phyloP scores from a whole-genome alignment of 2,797 vertebrate genomes.

The Gambelia wislizenii region DNA sequence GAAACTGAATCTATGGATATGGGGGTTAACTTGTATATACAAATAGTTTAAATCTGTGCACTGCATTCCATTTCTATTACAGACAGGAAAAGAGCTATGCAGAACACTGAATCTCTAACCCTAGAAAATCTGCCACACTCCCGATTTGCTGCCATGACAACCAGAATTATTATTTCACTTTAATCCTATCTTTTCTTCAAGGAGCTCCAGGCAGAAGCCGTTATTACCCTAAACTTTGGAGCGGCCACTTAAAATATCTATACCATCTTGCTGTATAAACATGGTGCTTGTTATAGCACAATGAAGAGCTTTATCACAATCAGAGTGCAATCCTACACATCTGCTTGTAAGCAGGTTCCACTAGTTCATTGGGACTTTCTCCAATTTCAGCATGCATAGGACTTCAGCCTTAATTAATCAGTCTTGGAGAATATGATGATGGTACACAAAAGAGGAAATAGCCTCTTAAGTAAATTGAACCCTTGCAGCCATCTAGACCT shows the following conservation, averaged over 20 bases:
- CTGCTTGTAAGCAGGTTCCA: neutral
- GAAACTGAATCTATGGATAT: no score
- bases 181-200: neutral
- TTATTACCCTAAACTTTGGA: no score
- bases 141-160: neutral
- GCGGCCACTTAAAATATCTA: neutral
- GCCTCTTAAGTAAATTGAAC: neutral
- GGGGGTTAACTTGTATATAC: no score
- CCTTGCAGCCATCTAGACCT: neutral
- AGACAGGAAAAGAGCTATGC: no score
- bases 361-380: no score
- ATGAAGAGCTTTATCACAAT: no score
- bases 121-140: neutral
- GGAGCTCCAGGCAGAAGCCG: neutral
- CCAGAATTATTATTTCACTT: neutral
- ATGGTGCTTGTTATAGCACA: no score
- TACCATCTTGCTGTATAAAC: no score
- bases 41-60: neutral
- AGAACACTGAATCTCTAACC: neutral
- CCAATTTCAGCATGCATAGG: no score
- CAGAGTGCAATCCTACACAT: no score
- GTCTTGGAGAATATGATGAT: no score
- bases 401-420: no score
- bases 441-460: neutral
- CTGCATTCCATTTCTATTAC: neutral